Evolutionary conservation across 2,797 vertebrate genomes (phyloP).

Genomic region (Psittacula echo): DNA sequence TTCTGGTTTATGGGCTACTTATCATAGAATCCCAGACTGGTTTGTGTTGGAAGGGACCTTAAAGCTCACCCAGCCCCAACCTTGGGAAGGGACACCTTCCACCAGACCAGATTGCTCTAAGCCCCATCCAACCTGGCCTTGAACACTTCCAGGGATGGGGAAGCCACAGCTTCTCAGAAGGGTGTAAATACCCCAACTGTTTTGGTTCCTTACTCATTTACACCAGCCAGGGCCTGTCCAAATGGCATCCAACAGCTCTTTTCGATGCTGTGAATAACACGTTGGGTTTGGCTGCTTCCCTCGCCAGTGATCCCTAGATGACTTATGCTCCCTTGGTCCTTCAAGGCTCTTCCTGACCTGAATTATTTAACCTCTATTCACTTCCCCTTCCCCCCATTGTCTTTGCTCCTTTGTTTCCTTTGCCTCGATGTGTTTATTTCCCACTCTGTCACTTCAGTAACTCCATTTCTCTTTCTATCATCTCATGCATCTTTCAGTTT

Average conservation of each 20-base stretch:
- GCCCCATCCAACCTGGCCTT: background rate
- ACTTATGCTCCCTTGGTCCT: background rate
- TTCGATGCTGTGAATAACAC: background rate
- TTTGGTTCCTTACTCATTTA: background rate
- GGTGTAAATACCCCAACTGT: background rate
- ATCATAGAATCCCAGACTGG: background rate
- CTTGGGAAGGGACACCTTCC: background rate
- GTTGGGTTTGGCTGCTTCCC: background rate
- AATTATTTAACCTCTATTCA: constrained; percentile 22
- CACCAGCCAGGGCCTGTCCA: background rate
- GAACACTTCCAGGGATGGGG: background rate
- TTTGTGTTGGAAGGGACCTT: background rate
- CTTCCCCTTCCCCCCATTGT: background rate
- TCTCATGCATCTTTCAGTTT: constrained; percentile 23
- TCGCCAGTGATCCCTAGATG: background rate
- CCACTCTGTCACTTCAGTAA: background rate
- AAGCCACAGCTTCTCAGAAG: background rate
- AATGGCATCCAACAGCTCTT: background rate
- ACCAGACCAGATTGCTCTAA: background rate
- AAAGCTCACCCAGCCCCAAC: background rate
- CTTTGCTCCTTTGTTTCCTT: background rate
- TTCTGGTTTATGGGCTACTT: background rate
- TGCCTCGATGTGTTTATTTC: background rate
- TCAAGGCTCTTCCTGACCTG: background rate
- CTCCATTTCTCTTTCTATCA: background rate